A percentile compares a stretch with the other conserved stretches of the same genome.
Conservation (phyloP, 2,888 invertebrate species). For the Troides helena region DNA sequence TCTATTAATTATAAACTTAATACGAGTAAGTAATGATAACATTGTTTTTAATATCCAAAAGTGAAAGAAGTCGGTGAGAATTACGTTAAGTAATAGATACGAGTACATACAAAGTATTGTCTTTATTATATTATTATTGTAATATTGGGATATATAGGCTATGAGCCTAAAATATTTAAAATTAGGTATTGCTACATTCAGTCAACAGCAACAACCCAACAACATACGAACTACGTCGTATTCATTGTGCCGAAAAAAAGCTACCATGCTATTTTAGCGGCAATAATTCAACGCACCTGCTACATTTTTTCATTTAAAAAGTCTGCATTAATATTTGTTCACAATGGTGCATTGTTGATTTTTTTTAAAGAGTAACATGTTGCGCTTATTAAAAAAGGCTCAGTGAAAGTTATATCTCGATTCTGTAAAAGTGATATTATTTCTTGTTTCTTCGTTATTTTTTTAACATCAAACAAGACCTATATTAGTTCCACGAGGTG, state of each 20-base stretch:
- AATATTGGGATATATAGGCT: not conserved
- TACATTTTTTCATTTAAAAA: constrained; percentile 1
- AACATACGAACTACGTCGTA: not conserved
- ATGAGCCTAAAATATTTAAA: not conserved
- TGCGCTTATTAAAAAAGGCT: constrained; percentile 1
- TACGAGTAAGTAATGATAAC: too few species aligned
- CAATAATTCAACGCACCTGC: not conserved
- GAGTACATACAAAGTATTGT: too few species aligned
- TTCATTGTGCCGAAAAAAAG: not conserved
- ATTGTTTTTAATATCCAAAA: too few species aligned
- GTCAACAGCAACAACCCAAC: not conserved
- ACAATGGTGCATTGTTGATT: not conserved
- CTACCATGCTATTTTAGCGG: not conserved
- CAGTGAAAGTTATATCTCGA: not conserved
- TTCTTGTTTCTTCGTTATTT: not conserved
- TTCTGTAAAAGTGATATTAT: not conserved
- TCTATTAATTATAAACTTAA: too few species aligned
- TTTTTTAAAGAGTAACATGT: not conserved
- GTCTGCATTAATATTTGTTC: not conserved
- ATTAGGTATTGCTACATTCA: not conserved
- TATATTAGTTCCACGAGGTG: too few species aligned
- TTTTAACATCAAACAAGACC: not conserved
- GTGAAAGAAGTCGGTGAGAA: too few species aligned
- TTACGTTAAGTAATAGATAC: too few species aligned
- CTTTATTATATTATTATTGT: too few species aligned